Evolutionary conservation across 2,888 invertebrate genomes (phyloP), one percentile per base, ranked within the genome.

Genomic region (Dryadula phaetusa): DNA sequence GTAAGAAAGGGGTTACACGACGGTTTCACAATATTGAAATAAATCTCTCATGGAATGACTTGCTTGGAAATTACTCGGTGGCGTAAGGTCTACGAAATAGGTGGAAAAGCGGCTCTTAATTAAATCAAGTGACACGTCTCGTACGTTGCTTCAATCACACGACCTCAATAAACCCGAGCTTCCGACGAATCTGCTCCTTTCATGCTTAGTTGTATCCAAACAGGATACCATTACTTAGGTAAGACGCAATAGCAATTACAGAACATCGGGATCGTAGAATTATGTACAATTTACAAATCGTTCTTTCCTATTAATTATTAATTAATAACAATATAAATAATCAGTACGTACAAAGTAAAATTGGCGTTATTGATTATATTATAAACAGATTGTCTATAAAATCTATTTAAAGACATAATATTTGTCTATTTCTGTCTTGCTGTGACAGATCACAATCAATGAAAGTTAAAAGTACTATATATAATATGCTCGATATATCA

Each of bases 121-220:
- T 92, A 92, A 92, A 92, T 92, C 91, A 91, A 92, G 92, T 88
- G 91, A 92, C 90, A 85, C 83, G 91, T 89, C 89, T 89, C 87
- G 85, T 79, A 85, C 83, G 87, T 84, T 86, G 87, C 90, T 87
- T 91, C 90, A 92, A 92, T 92, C 91, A 91, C 90, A 87, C 86
- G 86, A 88, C 90, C 90, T 86, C 87, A 90, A 90, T 91, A 91
- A 90, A 90, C 84, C 82, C 81, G 80, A 79, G 82, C 79, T 79
- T 81, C 83, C 78, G 83, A 85, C 81, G 82, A 80, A 84, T 84
- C 82, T 82, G 81, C 78, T 79, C 82, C 82, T 80, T 81, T 79
- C 67, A 66, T 52, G 70, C 66, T 37, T 37, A 54, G 40, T 42
- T 61, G 60, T 52, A 66, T 49, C 64, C 32, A 40, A n/a, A 16